Conservation (phyloP, 2,888 invertebrate species). For the Epirrita christyi region DNA sequence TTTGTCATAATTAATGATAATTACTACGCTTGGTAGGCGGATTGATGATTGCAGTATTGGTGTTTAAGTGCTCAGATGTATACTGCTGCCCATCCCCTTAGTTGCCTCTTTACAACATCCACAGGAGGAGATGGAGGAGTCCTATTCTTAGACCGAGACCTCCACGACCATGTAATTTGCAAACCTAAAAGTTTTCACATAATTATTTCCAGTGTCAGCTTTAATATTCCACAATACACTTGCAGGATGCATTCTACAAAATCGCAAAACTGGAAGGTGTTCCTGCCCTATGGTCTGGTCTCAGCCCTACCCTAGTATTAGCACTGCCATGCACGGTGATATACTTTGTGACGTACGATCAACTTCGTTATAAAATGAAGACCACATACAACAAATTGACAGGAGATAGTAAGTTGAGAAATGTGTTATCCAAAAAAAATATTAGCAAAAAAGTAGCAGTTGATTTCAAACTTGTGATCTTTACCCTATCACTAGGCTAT, state of each 20-base stretch:
- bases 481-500: background rate
- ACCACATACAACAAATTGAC: constrained; percentile 77
- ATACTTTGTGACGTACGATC: constrained; percentile 99
- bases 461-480: background rate
- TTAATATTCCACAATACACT: too few species aligned
- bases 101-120: too few species aligned
- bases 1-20: too few species aligned
- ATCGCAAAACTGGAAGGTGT: constrained; percentile 96
- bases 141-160: too few species aligned
- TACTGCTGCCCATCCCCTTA: too few species aligned
- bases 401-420: constrained; percentile 57
- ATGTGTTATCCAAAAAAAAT: background rate
- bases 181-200: too few species aligned
- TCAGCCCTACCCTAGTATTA: constrained; percentile 97
- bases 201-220: too few species aligned
- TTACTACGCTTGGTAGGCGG: too few species aligned
- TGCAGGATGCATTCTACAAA: constrained; percentile 97
- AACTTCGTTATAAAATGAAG: constrained; percentile 88
- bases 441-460: background rate
- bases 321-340: constrained; percentile 98
- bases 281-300: constrained; percentile 97
- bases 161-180: too few species aligned
- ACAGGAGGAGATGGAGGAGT: too few species aligned
- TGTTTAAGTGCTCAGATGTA: too few species aligned
- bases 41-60: too few species aligned